phyloP scores from a whole-genome alignment of 1,140 invertebrate genomes.

The Aphaenogaster floridana region DNA sequence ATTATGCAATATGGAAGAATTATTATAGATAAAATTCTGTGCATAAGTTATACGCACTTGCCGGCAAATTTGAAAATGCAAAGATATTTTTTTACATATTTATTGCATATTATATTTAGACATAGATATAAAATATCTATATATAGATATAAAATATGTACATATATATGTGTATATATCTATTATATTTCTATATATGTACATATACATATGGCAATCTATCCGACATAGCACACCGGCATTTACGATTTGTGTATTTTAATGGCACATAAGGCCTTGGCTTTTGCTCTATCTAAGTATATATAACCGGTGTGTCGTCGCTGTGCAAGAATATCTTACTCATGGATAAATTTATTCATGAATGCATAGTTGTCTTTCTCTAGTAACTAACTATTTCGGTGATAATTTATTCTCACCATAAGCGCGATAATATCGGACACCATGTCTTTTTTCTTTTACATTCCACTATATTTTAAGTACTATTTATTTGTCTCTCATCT shows the following conservation, averaged over 20 bases:
- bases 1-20: not conserved
- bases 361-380: not conserved
- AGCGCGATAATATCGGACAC: not conserved
- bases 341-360: slow-evolving; percentile 20
- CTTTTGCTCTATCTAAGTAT: slow-evolving; percentile 2
- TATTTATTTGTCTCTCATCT: not conserved
- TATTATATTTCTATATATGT: not conserved
- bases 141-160: not conserved
- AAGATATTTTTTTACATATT: not conserved
- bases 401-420: not conserved
- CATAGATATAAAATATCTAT: not conserved
- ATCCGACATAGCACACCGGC: not conserved
- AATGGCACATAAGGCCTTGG: not conserved
- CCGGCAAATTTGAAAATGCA: not conserved
- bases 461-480: not conserved
- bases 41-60: not conserved
- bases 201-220: no score
- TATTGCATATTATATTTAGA: no score
- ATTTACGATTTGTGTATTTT: slow-evolving; percentile 9
- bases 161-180: not conserved
- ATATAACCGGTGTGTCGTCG: not conserved
- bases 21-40: not conserved
- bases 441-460: not conserved
- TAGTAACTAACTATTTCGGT: not conserved
- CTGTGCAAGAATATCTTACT: not conserved